phyloP scores from a whole-genome alignment of 2,113 vertebrate genomes.

The Bucco capensis region DNA sequence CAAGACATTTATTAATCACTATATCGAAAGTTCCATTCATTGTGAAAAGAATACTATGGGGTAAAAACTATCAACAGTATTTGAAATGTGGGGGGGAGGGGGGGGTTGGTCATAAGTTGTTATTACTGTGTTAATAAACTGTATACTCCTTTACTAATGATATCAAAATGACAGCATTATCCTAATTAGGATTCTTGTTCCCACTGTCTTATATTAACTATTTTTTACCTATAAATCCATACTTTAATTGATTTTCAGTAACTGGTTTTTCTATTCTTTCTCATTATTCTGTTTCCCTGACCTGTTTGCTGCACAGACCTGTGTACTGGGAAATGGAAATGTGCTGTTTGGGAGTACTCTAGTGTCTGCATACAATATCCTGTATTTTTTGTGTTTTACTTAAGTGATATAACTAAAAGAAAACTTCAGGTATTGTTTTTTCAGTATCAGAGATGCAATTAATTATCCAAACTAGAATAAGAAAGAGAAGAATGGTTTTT shows the following conservation, averaged over 20 bases:
- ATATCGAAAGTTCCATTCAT: neutral
- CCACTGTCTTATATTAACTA: neutral
- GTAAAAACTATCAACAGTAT: neutral
- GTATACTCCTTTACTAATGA: neutral
- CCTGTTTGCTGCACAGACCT: neutral
- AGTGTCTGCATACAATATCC: neutral
- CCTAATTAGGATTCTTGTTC: neutral
- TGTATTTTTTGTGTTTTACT: neutral
- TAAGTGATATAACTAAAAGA: neutral
- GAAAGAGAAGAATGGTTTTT: neutral
- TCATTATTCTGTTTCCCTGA: neutral
- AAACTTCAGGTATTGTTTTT: neutral
- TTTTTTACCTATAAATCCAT: neutral
- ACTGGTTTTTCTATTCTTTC: neutral
- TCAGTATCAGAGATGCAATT: neutral
- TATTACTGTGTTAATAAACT: neutral
- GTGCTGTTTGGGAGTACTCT: neutral
- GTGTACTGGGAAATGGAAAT: neutral
- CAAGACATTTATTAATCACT: neutral
- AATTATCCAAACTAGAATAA: neutral
- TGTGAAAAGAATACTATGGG: neutral
- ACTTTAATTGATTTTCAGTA: neutral
- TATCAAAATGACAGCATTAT: neutral
- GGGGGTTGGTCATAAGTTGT: neutral
- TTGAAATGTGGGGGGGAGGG: rapidly evolving